Percentiles rank a stretch among this genome's conserved stretches.
phyloP scores from a whole-genome alignment of 2,113 vertebrate genomes.

The Hydrolagus affinis region DNA sequence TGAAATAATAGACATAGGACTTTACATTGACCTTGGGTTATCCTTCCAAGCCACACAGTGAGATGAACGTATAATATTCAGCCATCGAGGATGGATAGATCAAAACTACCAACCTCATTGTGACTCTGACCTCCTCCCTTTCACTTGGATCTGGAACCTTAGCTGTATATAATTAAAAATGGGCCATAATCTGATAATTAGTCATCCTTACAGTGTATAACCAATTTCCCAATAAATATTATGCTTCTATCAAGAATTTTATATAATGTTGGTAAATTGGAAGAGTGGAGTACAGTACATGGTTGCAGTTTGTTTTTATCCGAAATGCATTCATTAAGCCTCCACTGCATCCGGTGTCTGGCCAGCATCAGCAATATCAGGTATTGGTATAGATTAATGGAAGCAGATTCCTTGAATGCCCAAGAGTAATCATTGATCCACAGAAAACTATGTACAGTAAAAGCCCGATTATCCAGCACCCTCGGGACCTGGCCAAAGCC shows the following conservation, averaged over 20 bases:
- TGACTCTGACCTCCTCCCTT: neutral
- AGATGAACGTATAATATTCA: neutral
- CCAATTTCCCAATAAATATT: neutral
- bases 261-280: neutral
- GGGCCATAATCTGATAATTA: neutral
- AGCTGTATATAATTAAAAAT: neutral
- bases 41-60: neutral
- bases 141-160: neutral
- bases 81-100: neutral
- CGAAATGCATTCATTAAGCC: neutral
- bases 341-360: neutral
- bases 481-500: too few species aligned
- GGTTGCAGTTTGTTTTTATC: neutral
- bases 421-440: neutral
- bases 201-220: neutral
- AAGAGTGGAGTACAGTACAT: neutral
- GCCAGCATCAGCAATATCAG: neutral
- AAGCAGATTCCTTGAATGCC: neutral
- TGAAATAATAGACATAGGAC: neutral
- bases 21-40: neutral
- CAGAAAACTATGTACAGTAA: too few species aligned
- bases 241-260: neutral
- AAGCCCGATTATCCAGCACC: too few species aligned
- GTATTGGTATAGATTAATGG: slow-evolving; percentile 3
- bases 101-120: neutral